phyloP scores from a whole-genome alignment of 2,113 vertebrate species.

The Trinectes maculatus region DNA sequence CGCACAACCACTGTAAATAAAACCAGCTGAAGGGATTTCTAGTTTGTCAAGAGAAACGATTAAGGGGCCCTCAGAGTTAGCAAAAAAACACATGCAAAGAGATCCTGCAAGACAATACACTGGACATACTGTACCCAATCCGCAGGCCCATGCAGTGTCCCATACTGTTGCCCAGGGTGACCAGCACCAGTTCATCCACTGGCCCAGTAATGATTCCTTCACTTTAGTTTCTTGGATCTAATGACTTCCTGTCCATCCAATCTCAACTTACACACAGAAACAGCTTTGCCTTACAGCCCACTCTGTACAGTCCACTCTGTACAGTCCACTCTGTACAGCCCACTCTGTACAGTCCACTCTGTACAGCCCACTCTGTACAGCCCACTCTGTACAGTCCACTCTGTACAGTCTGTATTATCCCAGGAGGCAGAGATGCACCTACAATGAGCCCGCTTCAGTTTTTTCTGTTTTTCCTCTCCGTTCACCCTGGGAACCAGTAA shows the following conservation, averaged over 20 bases:
- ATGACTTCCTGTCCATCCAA: background rate
- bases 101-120: constrained; percentile 19
- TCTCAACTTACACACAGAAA: constrained; percentile 7
- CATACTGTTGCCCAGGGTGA: constrained; percentile 81
- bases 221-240: constrained; percentile 36
- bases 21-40: background rate
- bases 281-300: background rate
- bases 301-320: background rate
- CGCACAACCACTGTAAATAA: background rate
- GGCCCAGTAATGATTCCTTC: constrained; percentile 37
- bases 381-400: background rate
- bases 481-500: constrained; percentile 33
- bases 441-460: constrained; percentile 1
- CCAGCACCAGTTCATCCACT: constrained; percentile 68
- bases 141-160: constrained; percentile 82
- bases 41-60: background rate
- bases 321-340: background rate
- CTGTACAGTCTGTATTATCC: background rate
- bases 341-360: background rate
- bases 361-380: background rate
- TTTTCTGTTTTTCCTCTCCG: background rate
- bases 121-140: constrained; percentile 80
- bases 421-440: constrained; percentile 5
- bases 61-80: too few relatives aligned
- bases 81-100: background rate